Conservation (phyloP, 1,140 invertebrate genomes). For the Drosophila arizonae region DNA sequence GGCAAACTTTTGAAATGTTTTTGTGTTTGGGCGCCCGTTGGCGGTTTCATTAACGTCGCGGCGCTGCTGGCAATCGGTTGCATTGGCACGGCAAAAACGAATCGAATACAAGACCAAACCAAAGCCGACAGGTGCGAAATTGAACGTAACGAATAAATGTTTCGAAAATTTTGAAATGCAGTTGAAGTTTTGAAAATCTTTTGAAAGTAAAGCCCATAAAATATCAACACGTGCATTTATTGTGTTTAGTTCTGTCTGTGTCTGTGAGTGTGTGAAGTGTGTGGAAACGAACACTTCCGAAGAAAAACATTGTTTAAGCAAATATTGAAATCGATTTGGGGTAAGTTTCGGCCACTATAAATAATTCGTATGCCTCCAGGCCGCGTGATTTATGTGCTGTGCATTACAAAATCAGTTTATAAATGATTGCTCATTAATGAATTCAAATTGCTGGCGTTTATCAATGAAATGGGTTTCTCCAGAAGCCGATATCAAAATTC, state of each 20-base stretch:
- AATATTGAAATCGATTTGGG: slow-evolving; percentile 66
- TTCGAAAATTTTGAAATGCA: slow-evolving; percentile 33
- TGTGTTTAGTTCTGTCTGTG: slow-evolving; percentile 4
- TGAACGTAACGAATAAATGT: slow-evolving; percentile 25
- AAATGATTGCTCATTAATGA: slow-evolving; percentile 53
- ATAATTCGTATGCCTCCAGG: slow-evolving; percentile 39
- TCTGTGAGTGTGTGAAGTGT: slow-evolving; percentile 5
- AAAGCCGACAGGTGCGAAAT: slow-evolving; percentile 30
- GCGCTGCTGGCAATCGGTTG: slow-evolving; percentile 68
- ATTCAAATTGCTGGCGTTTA: slow-evolving; percentile 34
- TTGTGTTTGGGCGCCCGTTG: slow-evolving; percentile 40
- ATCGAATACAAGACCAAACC: background rate
- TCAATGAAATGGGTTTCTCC: slow-evolving; percentile 72
- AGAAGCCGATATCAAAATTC: slow-evolving; percentile 20
- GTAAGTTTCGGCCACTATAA: slow-evolving; percentile 66
- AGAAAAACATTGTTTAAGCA: slow-evolving; percentile 35
- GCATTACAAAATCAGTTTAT: slow-evolving; percentile 63
- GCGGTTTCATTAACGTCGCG: slow-evolving; percentile 70
- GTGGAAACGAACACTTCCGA: slow-evolving; percentile 40
- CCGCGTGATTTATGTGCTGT: slow-evolving; percentile 20
- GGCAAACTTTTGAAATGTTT: slow-evolving; percentile 23
- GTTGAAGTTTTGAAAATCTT: slow-evolving; percentile 26
- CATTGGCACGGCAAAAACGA: slow-evolving; percentile 26
- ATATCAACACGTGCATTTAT: slow-evolving; percentile 30
- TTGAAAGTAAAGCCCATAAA: slow-evolving; percentile 25